phyloP scores from a whole-genome alignment of 2,113 vertebrate genomes.

The Caranx melampygus region DNA sequence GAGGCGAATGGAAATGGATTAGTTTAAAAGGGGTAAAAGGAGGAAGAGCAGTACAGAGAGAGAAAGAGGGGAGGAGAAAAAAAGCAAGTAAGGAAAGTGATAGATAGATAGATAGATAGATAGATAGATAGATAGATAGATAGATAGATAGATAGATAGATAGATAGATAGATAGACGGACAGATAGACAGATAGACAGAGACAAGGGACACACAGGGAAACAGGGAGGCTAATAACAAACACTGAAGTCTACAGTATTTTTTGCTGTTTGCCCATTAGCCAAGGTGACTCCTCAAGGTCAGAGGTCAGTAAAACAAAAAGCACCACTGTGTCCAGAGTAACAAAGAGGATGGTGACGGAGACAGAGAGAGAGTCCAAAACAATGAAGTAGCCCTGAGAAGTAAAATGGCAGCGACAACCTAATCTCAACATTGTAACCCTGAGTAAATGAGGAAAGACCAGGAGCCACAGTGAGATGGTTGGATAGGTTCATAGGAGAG shows the following conservation, averaged over 20 bases:
- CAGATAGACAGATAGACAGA: neutral
- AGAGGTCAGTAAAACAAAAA: constrained; percentile 67
- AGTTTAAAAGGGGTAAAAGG: constrained; percentile 11
- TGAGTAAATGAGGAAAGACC: constrained; percentile 73
- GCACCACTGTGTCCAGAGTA: constrained; percentile 39
- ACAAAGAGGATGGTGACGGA: constrained; percentile 56
- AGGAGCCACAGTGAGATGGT: constrained; percentile 37
- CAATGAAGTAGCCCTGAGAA: constrained; percentile 70
- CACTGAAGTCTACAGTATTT: constrained; percentile 36
- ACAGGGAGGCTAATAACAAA: constrained; percentile 26
- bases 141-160: neutral
- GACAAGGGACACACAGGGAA: neutral
- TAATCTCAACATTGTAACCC: constrained; percentile 78
- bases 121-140: neutral
- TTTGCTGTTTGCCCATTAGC: constrained; percentile 48
- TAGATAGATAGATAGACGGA: neutral
- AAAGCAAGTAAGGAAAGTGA: neutral
- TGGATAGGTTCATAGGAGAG: constrained; percentile 42
- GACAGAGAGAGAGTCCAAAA: constrained; percentile 71
- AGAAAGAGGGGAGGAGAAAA: neutral
- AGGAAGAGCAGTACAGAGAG: neutral
- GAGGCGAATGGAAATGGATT: neutral
- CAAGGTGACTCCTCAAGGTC: constrained; percentile 68
- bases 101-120: neutral
- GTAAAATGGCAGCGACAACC: constrained; percentile 80